Evolutionary conservation across 2,797 vertebrate genomes (phyloP), one percentile per base, ranked within the genome.

Genomic region (Acrossocheilus wenchowensis): DNA sequence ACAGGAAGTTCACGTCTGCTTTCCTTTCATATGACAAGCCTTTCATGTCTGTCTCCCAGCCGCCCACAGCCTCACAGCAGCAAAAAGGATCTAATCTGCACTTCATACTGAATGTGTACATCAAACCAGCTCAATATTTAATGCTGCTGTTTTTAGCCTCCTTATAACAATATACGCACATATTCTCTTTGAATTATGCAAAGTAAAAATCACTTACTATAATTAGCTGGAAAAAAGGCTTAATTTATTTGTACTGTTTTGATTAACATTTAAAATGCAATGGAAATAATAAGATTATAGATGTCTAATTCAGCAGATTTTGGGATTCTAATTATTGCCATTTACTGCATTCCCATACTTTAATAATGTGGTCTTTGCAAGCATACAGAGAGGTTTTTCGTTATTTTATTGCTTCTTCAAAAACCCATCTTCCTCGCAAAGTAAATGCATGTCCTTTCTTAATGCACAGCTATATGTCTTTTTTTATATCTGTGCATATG

Each of bases 1-100:
- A 92, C 64, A 21, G 78, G 8, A 41, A 92, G 92, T 93, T 93
- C 92, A 92, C 62, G 77, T 72, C 78, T 83, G 50, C 85, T 82
- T 60, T 60, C 74, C 84, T 90, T 84, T 90, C 84, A 80, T 83
- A 68, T 66, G 84, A 81, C 78, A 39, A 87, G 66, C 57, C 88
- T 91, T 92, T 92, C 85, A 90, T 90, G 91, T 93, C 81, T 83
- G 54, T 71, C 57, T 85, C 78, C 81, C 79, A 87, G 88, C 88
- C 78, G 82, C 66, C 91, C 81, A 90, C 90, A 88, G 87, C 52
- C 91, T 90, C 92, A 64, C 91, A 90, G 45, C 84, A 45, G 82
- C 81, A 72, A 75, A 87, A 30, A 12, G 89, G 89, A 62, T 78
- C 68, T 71, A 62, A 88, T 89, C 84, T 88, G 81, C 77, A 81